These are phyloP conservation scores for Eremobia ochroleuca DNA, from an alignment of 2,888 invertebrate species.

Conservation along the genomic window DNA sequence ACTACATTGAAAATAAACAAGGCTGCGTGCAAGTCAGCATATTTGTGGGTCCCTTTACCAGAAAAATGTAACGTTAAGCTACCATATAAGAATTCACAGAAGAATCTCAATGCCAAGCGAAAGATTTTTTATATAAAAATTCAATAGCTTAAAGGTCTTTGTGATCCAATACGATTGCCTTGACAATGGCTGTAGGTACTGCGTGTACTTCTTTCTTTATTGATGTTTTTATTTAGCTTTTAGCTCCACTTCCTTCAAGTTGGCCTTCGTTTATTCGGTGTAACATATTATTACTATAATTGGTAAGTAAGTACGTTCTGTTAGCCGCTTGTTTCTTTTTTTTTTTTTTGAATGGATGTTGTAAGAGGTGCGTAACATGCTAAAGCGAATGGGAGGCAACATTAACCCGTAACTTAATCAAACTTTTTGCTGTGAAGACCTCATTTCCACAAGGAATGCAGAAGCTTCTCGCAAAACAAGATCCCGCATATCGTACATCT, in stretches of 20 bases:
- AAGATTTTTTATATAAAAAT: constrained; percentile 33
- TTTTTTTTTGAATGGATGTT: constrained; percentile 2
- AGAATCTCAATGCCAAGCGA: constrained; percentile 51
- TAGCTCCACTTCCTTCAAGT: constrained; percentile 54
- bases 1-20: constrained; percentile 18
- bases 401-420: not conserved
- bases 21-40: constrained; percentile 15
- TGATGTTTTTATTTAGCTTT: constrained; percentile 53
- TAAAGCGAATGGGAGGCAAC: constrained; percentile 12
- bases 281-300: constrained; percentile 61
- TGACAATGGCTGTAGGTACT: constrained; percentile 47
- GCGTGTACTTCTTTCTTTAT: constrained; percentile 54
- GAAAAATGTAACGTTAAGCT: constrained; percentile 13
- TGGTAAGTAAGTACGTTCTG: constrained; percentile 39
- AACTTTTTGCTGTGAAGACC: constrained; percentile 18
- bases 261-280: constrained; percentile 49
- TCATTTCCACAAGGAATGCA: constrained; percentile 20
- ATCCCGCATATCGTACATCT: constrained; percentile 6
- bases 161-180: constrained; percentile 42
- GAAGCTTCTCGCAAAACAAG: constrained; percentile 13
- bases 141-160: constrained; percentile 37
- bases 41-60: not conserved
- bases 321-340: not conserved
- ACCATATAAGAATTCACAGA: constrained; percentile 30
- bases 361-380: not conserved